These are phyloP conservation scores for Corythucha ciliata DNA, from an alignment of 2,888 invertebrate species.

Conservation along the genomic window DNA sequence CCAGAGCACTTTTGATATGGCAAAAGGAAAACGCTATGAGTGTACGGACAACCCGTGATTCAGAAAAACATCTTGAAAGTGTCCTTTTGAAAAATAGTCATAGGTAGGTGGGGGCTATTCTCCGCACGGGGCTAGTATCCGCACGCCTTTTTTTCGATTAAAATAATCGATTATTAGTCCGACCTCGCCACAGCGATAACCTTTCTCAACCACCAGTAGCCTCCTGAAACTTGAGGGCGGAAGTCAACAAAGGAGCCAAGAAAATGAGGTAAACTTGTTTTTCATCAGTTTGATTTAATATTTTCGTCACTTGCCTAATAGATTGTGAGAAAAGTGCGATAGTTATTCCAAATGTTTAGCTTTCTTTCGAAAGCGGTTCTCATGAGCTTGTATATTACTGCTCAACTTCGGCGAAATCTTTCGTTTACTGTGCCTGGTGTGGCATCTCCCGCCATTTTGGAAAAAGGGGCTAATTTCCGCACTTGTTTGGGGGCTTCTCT, in stretches of 20 bases:
- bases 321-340: slow-evolving; percentile 13
- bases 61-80: too few relatives aligned
- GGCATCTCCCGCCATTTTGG: slow-evolving; percentile 15
- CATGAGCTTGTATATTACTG: slow-evolving; percentile 16
- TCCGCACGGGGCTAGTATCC: neutral
- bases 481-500: slow-evolving; percentile 10
- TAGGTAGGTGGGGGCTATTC: too few relatives aligned
- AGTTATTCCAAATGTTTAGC: slow-evolving; percentile 9
- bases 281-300: slow-evolving; percentile 1
- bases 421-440: slow-evolving; percentile 15
- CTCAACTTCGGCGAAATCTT: slow-evolving; percentile 10
- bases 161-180: slow-evolving; percentile 10
- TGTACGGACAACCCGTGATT: too few relatives aligned
- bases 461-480: slow-evolving; percentile 14
- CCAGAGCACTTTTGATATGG: too few relatives aligned
- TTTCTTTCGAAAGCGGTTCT: slow-evolving; percentile 15
- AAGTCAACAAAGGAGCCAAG: slow-evolving; percentile 13
- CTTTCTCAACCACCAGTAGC: slow-evolving; percentile 9
- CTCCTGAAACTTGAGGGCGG: slow-evolving; percentile 10
- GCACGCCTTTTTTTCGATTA: slow-evolving; percentile 2
- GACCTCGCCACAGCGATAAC: slow-evolving; percentile 5
- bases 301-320: slow-evolving; percentile 18
- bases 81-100: too few relatives aligned
- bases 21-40: too few relatives aligned
- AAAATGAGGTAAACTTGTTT: slow-evolving; percentile 18